These are phyloP conservation scores for Erpobdella octoculata DNA, from an alignment of 2,888 invertebrate species.

Conservation along the genomic window DNA sequence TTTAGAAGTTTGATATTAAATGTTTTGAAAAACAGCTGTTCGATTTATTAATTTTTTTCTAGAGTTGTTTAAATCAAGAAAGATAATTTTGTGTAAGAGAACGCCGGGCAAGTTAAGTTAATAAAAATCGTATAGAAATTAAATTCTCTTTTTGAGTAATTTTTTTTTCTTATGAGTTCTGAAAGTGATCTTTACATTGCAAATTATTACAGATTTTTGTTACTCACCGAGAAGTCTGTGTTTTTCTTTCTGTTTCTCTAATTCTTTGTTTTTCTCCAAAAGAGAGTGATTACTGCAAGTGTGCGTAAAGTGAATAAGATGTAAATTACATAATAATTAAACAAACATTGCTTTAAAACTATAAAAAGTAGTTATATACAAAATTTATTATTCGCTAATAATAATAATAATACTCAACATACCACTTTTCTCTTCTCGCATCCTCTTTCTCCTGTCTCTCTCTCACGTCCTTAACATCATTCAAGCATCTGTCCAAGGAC, in stretches of 20 bases:
- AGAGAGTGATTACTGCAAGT: neutral
- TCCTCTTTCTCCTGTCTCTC: neutral
- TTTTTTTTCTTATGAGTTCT: too few species aligned
- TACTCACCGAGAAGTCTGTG: neutral
- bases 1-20: too few species aligned
- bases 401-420: neutral
- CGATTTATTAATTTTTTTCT: neutral
- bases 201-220: too few species aligned
- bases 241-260: neutral
- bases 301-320: neutral
- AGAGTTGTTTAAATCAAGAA: neutral
- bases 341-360: too few species aligned
- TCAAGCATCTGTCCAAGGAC: neutral
- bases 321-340: neutral
- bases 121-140: too few species aligned
- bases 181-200: too few species aligned
- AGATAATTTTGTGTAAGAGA: neutral
- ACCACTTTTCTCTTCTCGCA: neutral
- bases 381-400: neutral
- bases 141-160: too few species aligned
- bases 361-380: neutral
- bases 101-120: too few species aligned
- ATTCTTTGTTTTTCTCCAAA: neutral
- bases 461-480: neutral
- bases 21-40: too few species aligned